These are phyloP conservation scores for Drosophila tanythrix DNA, from an alignment of 2,888 invertebrate species.

Conservation along the genomic window DNA sequence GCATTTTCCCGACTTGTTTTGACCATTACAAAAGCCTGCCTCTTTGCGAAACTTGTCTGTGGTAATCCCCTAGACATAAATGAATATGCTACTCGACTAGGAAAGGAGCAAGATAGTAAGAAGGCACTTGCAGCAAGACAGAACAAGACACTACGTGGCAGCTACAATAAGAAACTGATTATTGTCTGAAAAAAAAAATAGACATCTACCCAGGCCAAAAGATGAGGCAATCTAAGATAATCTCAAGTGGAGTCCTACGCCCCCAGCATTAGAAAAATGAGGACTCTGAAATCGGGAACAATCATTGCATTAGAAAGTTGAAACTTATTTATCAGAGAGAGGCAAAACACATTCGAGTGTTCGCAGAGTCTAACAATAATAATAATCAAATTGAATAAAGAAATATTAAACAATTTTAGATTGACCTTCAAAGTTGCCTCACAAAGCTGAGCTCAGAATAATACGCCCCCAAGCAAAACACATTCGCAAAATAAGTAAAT, in stretches of 20 bases:
- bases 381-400: neutral
- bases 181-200: neutral
- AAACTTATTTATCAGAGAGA: neutral
- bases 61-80: neutral
- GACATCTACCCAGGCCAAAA: neutral
- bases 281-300: neutral
- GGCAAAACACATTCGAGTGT: neutral
- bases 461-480: conserved; percentile 21
- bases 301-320: neutral
- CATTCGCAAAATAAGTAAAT: neutral
- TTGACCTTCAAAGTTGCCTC: conserved; percentile 1
- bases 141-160: neutral
- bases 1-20: neutral
- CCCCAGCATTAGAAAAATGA: no score
- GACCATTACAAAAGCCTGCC: neutral
- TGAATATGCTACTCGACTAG: neutral
- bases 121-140: neutral
- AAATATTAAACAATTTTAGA: neutral
- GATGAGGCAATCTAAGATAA: neutral
- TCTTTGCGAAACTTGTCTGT: neutral
- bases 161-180: neutral
- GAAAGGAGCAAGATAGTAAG: neutral
- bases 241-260: neutral
- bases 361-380: neutral
- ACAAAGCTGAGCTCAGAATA: conserved; percentile 10